Percentiles rank a stretch among this genome's conserved stretches.
phyloP scores from a whole-genome alignment of 2,113 vertebrate species.

The Symphodus melops region DNA sequence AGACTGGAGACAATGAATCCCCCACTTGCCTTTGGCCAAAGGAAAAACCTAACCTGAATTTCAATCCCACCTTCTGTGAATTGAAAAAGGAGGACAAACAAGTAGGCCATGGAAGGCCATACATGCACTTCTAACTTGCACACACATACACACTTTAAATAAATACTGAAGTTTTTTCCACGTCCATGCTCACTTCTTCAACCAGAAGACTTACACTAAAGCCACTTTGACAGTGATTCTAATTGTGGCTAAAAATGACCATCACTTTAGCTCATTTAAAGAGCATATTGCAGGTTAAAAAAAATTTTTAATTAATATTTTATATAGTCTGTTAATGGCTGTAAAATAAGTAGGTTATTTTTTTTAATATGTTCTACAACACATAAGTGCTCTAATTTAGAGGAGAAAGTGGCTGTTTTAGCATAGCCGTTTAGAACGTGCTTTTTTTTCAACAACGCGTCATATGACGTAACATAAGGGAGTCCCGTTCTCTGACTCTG shows the following conservation, averaged over 20 bases:
- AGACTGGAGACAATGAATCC: constrained; percentile 59
- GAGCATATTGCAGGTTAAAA: no score
- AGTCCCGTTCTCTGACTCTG: no score
- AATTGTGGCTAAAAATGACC: not conserved
- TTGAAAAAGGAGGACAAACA: constrained; percentile 68
- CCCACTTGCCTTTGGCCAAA: constrained; percentile 47
- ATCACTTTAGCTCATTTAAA: not conserved
- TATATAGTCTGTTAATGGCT: no score
- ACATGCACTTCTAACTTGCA: constrained; percentile 6
- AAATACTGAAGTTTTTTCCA: not conserved
- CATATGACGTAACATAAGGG: no score
- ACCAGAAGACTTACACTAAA: not conserved
- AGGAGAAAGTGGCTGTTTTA: no score
- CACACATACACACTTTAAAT: not conserved
- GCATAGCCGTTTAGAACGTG: no score
- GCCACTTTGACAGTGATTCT: not conserved
- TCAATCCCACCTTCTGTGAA: constrained; percentile 65
- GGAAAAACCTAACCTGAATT: constrained; percentile 72
- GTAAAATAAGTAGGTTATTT: no score
- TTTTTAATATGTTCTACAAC: no score
- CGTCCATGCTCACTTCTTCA: not conserved
- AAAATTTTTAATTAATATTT: no score
- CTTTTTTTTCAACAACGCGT: no score
- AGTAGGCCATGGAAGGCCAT: constrained; percentile 57
- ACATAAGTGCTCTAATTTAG: no score